These are phyloP conservation scores for Myioborus melanocephalus DNA, from an alignment of 2,797 vertebrate species.

Conservation along the genomic window DNA sequence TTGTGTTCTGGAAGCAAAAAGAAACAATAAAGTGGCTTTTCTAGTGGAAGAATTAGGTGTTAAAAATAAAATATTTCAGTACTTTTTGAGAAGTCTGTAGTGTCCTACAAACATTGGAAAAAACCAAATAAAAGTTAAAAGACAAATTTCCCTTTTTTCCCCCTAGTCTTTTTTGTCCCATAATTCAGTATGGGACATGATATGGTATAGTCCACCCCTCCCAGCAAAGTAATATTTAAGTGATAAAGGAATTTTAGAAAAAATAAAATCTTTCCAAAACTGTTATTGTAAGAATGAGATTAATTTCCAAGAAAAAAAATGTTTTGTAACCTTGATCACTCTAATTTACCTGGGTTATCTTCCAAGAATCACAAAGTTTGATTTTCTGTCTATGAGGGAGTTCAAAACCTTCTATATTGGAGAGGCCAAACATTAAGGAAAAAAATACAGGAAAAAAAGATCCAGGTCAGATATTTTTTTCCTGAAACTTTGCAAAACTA, in stretches of 20 bases:
- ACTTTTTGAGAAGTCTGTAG: not conserved
- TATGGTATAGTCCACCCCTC: not conserved
- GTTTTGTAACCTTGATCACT: not conserved
- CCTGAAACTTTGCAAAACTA: not conserved
- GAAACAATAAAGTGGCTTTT: not conserved
- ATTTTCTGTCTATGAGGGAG: not conserved
- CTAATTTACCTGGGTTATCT: not conserved
- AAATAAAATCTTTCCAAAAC: not conserved
- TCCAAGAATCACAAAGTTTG: not conserved
- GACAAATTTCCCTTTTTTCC: accelerated
- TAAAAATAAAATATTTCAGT: not conserved
- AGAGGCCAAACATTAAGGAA: accelerated
- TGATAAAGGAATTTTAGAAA: not conserved
- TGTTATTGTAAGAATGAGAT: not conserved
- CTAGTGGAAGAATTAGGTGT: not conserved
- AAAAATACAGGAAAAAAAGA: not conserved
- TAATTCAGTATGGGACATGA: not conserved
- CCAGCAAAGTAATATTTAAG: not conserved
- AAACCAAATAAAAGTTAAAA: not conserved
- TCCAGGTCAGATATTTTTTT: not conserved
- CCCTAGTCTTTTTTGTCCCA: not conserved
- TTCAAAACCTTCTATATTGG: not conserved
- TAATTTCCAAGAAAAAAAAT: not conserved
- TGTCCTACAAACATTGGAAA: not conserved
- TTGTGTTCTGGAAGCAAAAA: not conserved